Evolutionary conservation across 2,113 vertebrate genomes (phyloP), one percentile per base, ranked within the genome.

Genomic region (Cranoglanis bouderius): DNA sequence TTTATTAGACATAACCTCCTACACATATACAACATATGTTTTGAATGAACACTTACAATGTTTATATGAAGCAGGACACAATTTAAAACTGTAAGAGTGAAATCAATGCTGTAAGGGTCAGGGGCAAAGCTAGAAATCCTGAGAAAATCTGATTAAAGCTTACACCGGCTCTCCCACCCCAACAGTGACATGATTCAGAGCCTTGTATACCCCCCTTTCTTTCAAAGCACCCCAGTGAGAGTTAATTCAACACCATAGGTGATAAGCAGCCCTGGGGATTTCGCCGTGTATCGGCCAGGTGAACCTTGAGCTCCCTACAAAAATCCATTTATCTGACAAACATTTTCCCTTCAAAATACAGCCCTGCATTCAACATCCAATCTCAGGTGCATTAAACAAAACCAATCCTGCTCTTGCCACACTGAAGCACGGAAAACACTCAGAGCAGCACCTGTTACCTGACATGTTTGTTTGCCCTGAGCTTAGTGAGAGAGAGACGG

Each of bases 281-380:
- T 67, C 10, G 46, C 51, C 21, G 4, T n/a, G 7, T 53, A 82
- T 75, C 63, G 32, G 83, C 84, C 80, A 35, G 24, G 43, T 38
- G 40, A 86, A 78, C 61, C 63, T 74, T 43, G 53, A 61, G 51
- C 84, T 29, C 13, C 84, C 43, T 77, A 86, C 65, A 49, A 89
- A 90, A 88, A 88, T 57, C 51, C 74, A 88, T 84, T 87, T 80
- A 83, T 82, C 55, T 75, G 81, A 81, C 82, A 89, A 82, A 59
- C 81, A 57, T 83, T 87, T 75, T 89, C 82, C 51, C 53, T 81
- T 87, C 43, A 77, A 82, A 89, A 82, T 75, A 82, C 82, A 87
- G 82, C 85, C 72, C 24, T 0, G 61, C 87, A 83, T 67, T 82
- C 72, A 65, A 61, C 81, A 88, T 88, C 85, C 82, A 86, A 88